Base-by-base conservation (phyloP, 1,140 invertebrate genomes). In the Drosophila ogumai region DNA sequence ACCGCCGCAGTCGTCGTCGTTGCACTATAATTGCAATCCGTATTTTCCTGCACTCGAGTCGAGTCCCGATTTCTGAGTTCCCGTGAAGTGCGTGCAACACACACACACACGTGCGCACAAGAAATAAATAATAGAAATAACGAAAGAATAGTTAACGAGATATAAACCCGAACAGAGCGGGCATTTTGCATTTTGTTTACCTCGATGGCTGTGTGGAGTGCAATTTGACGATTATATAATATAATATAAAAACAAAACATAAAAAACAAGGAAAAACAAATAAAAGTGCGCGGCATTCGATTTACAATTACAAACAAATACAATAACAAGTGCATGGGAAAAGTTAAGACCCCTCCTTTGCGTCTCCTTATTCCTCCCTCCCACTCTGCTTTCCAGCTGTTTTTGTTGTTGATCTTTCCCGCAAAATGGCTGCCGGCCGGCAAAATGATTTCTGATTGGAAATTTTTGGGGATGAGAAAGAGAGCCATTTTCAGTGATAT, bases 231-330 rank as follows among this genome's bases (percentile, higher is more conserved):
- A 73, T 73, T 73, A 73, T 73, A 73, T 73, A 73, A 73, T 73
- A 72, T 59, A 50, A 57, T 28, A 57, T 40, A 47, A 65, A 56
- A 55, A 6, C 28, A 50, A 31, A 36, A 36, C 52, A 54, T 8
- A 61, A 46, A 44, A 38, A 57, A 31, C 44, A 58, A 25, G 41
- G 28, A 22, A 61, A 57, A 61, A 50, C 17, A 59, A 56, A 69
- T 69, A 85, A 85, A 81, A 78, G 67, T 86, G 77, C 78, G 81
- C 81, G 81, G 73, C 65, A 76, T 76, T 82, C 71, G 75, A 82
- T 87, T 87, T 74, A 38, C 75, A 82, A 72, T 85, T 87, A 72
- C 63, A 81, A 86, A 64, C 63, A 75, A 86, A 32, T 69, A 44
- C 63, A 65, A 67, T 67, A 67, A 79, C 60, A 64, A 64, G 64